Evolutionary conservation across 2,888 invertebrate species (phyloP).

Genomic region (Glyphotaelius pellucidus): DNA sequence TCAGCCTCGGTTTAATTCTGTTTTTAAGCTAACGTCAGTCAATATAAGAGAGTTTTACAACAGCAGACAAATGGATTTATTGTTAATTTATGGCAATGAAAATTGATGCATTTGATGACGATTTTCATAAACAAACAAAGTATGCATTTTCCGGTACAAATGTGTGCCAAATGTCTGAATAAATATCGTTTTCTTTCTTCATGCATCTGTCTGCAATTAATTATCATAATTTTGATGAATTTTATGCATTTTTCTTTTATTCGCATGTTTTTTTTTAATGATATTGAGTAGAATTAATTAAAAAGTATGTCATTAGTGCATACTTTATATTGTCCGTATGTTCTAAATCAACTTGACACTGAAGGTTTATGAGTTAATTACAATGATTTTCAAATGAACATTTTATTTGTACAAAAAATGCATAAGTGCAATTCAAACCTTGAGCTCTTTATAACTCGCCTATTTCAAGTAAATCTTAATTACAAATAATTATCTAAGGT

Average conservation of each 20-base stretch:
- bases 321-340: neutral
- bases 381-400: neutral
- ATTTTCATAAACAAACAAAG: conserved; percentile 62
- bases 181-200: conserved; percentile 42
- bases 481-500: too few species aligned
- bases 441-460: neutral
- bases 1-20: conserved; percentile 31
- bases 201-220: conserved; percentile 22
- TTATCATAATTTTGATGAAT: conserved; percentile 7
- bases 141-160: conserved; percentile 60
- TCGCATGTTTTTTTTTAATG: neutral
- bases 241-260: conserved; percentile 36
- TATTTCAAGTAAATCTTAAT: neutral
- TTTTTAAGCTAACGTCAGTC: neutral
- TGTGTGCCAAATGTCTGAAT: conserved; percentile 62
- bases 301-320: neutral
- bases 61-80: conserved; percentile 36
- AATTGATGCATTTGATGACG: conserved; percentile 47
- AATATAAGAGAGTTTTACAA: neutral
- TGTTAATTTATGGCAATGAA: conserved; percentile 37
- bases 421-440: too few species aligned
- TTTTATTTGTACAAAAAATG: neutral
- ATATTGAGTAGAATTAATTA: neutral
- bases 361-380: neutral
- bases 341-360: neutral